Percentiles rank a stretch among this genome's conserved stretches.
Conservation (phyloP, 2,888 invertebrate genomes). For the Polymixis lichenea region DNA sequence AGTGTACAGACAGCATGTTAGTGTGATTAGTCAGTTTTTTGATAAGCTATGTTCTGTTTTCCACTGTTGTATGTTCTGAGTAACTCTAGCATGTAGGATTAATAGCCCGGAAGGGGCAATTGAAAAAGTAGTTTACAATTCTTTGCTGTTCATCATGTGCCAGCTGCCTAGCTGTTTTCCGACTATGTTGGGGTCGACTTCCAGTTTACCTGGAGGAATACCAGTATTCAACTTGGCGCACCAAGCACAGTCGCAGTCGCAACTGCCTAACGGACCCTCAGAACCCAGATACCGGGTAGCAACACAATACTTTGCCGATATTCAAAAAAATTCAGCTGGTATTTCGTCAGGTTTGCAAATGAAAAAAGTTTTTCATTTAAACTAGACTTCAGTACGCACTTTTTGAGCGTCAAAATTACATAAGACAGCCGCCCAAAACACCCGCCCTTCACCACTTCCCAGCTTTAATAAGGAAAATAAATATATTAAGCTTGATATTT, state of each 20-base stretch:
- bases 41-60: neutral
- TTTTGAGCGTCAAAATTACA: too few relatives aligned
- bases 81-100: neutral
- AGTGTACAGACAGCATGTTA: constrained; percentile 62
- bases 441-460: too few relatives aligned
- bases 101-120: neutral
- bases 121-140: neutral
- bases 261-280: neutral
- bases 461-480: too few relatives aligned
- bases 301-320: neutral
- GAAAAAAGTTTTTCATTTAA: too few relatives aligned
- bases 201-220: neutral
- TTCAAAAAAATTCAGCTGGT: neutral
- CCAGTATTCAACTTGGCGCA: neutral
- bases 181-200: neutral
- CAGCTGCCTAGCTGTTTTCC: neutral
- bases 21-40: neutral
- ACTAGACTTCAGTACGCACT: too few relatives aligned
- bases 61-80: neutral
- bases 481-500: too few relatives aligned
- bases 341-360: too few relatives aligned
- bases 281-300: too few relatives aligned
- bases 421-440: too few relatives aligned
- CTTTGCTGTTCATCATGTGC: neutral
- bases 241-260: too few relatives aligned